Evolutionary conservation across 2,888 invertebrate species (phyloP), one percentile per base, ranked within the genome.

Genomic region (Macropis europaea): DNA sequence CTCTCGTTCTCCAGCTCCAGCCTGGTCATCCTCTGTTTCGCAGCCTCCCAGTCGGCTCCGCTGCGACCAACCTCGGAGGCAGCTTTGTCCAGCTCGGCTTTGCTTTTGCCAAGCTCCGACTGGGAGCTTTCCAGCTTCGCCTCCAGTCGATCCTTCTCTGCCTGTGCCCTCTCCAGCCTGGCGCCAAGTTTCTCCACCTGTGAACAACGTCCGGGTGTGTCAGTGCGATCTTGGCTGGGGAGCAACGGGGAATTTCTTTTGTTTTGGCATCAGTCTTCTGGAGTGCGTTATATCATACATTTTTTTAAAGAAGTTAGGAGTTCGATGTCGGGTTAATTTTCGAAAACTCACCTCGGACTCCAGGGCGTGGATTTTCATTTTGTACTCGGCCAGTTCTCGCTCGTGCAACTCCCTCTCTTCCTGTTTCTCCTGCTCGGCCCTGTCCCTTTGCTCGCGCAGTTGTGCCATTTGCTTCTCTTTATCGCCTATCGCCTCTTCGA

Each of bases 381-480:
- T 97, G 88, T 97, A 97, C 90, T 99, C 98, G 57, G 97, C 97
- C 84, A 97, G 94, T 90, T 97, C 97, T 83, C 97, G 93, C 89
- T 97, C 97, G 88, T 97, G 97, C 15, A 97, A 91, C 86, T 98
- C 98, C 76, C 98, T 93, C 90, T 99, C 99, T 90, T 99, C 99
- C 82, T 97, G 96, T 88, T 98, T 96, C 86, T 99, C 99, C 82
- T 97, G 96, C 90, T 99, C 98, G 40, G 97, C 97, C 82, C 98
- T 93, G 87, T 99, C 98, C 87, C 98, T 93, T 89, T 99, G 98
- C 87, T 99, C 98, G 81, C 97, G 92, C 74, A 98, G 91, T 89
- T 97, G 98, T 81, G 95, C 95, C 92, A 99, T 98, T 92, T 99
- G 99, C 90, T 97, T 97, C 87, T 99, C 99, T 91, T 98, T 98